Base-by-base conservation (phyloP, 2,888 invertebrate genomes). In the Neria commutata region DNA sequence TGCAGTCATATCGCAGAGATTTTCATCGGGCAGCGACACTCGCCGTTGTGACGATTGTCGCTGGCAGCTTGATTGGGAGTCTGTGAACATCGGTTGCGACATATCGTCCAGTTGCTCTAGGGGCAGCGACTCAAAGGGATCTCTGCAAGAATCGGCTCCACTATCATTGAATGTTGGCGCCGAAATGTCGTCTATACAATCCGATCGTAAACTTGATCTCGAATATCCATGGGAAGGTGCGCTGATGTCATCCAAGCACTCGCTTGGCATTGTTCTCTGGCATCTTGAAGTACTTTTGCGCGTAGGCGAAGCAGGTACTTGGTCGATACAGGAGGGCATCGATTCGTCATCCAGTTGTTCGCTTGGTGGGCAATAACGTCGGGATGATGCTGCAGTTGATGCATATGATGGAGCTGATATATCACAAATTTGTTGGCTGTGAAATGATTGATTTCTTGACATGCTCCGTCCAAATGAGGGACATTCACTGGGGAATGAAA, bases 111-210 rank as follows among this genome's bases (percentile, higher is more conserved):
- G 16, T 42, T 26, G 42, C 2, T 50, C 14, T 11, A 11, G 19
- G 8, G 40, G 16, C 19, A 51, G 29, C 29, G 29, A 29, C 6
- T 29, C 6, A 29, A 6, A 29, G 6, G 6, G 29, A n/a, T 29
- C 29, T 29, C 6, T 29, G 29, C 11, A 11, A 11, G 6, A 11
- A 11, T 29, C 11, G 29, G 29, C 11, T 5, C 4, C 19, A 29
- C 14, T 45, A 17, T 14, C 33, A 19, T 46, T 16, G 29, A 46
- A 46, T 33, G 33, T 17, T 10, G 46, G 45, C 19, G 45, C 40
- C 16, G 46, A 46, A 21, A 54, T 54, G 8, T 54, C 54, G 11
- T 40, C 52, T 23, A 52, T 29, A 46, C 23, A 10, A 42, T 17
- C 19, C n/a, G 42, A 17, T 6, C 6, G 29, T 11, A 29, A 11